Percentiles rank a stretch among this genome's conserved stretches.
These are phyloP conservation scores for Oligia fasciuncula DNA, from an alignment of 2,888 invertebrate genomes.

Conservation along the genomic window DNA sequence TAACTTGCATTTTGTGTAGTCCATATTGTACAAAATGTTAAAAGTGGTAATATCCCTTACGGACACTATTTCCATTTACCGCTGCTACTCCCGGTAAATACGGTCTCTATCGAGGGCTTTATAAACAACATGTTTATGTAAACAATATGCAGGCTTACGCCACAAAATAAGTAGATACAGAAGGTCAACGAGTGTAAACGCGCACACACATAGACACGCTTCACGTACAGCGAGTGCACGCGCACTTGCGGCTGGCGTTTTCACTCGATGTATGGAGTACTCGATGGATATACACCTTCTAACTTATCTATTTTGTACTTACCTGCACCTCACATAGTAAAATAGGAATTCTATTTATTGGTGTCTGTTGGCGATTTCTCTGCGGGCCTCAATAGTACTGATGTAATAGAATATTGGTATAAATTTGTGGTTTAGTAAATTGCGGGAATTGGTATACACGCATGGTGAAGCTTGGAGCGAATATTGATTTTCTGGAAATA, in stretches of 20 bases:
- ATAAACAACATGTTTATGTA: constrained; percentile 39
- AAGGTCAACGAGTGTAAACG: neutral
- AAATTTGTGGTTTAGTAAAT: constrained; percentile 28
- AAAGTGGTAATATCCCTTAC: constrained; percentile 15
- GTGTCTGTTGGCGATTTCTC: constrained; percentile 27
- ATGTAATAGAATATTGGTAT: constrained; percentile 8
- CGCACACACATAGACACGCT: neutral
- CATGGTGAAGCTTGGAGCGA: constrained; percentile 5
- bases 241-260: neutral
- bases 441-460: neutral
- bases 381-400: constrained; percentile 14
- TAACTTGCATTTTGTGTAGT: neutral
- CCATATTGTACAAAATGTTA: constrained; percentile 3
- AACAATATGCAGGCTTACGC: constrained; percentile 40
- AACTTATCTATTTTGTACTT: neutral
- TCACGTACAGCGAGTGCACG: neutral
- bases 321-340: constrained; percentile 36
- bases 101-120: constrained; percentile 37
- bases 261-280: no score
- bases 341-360: constrained; percentile 51
- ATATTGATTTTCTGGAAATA: constrained; percentile 4
- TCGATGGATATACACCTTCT: no score
- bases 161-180: neutral
- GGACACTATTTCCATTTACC: constrained; percentile 23
- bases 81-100: constrained; percentile 24